Conservation (phyloP, 2,888 invertebrate genomes). For the Lumbricus terrestris region DNA sequence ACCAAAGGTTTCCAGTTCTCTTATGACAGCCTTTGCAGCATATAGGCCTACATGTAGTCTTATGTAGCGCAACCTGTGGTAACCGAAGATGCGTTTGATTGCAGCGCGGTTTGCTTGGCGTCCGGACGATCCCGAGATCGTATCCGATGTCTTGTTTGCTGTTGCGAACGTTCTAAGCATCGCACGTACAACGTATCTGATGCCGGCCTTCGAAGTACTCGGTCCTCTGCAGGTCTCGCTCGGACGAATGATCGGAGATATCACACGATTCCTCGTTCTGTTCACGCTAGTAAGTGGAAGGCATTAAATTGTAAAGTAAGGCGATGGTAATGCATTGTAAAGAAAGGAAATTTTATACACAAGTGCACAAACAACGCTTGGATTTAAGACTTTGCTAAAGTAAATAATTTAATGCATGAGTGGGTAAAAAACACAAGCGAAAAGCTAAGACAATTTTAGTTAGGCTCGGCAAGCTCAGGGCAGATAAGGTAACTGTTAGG, state of each 20-base stretch:
- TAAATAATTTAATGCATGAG: no score
- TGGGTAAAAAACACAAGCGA: no score
- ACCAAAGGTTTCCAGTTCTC: no score
- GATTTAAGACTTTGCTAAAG: no score
- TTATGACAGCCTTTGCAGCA: no score
- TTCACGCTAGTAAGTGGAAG: constrained; percentile 54
- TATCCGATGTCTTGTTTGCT: constrained; percentile 59
- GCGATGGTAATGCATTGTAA: not conserved
- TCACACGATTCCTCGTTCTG: constrained; percentile 58
- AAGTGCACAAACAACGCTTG: no score
- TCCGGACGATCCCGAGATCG: constrained; percentile 58
- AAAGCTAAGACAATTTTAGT: no score
- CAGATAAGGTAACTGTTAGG: no score
- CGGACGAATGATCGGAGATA: constrained; percentile 58
- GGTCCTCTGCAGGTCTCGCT: constrained; percentile 59
- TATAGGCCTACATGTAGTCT: no score
- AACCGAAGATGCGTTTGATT: not conserved
- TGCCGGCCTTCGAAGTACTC: constrained; percentile 59
- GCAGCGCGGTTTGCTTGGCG: constrained; percentile 58
- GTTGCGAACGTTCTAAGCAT: constrained; percentile 59
- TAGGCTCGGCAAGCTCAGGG: no score
- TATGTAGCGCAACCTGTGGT: not conserved
- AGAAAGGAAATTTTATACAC: no score
- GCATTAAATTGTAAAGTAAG: not conserved
- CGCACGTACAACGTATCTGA: constrained; percentile 59